Evolutionary conservation across 2,888 invertebrate genomes (phyloP).

Genomic region (Crematogaster levior): DNA sequence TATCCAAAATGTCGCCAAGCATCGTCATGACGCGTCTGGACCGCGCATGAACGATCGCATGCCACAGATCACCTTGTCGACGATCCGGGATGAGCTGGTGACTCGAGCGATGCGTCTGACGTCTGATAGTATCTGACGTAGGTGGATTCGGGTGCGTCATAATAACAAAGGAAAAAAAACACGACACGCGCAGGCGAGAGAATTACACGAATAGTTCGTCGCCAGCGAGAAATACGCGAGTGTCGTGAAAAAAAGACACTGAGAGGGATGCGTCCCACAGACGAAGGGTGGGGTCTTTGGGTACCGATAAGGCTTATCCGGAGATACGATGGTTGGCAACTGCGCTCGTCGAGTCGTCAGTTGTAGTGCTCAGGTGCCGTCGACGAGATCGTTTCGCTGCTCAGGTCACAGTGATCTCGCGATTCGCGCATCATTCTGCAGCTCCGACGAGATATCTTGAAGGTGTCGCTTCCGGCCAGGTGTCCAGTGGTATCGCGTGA

Average conservation of each 20-base stretch:
- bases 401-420: slow-evolving; percentile 60
- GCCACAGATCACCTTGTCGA: slow-evolving; percentile 11
- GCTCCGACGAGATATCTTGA: slow-evolving; percentile 46
- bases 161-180: background rate
- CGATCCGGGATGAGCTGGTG: slow-evolving; percentile 10
- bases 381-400: slow-evolving; percentile 67
- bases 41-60: slow-evolving; percentile 45
- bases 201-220: slow-evolving; percentile 42
- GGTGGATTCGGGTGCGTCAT: slow-evolving; percentile 9
- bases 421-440: slow-evolving; percentile 34
- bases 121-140: background rate
- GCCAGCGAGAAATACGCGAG: slow-evolving; percentile 50
- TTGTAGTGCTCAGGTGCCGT: slow-evolving; percentile 80
- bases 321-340: slow-evolving; percentile 78
- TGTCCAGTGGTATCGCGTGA: slow-evolving; percentile 36
- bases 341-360: slow-evolving; percentile 76
- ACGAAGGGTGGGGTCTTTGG: slow-evolving; percentile 76
- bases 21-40: slow-evolving; percentile 39
- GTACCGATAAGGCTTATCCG: slow-evolving; percentile 82
- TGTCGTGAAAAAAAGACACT: slow-evolving; percentile 28
- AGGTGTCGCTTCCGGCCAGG: slow-evolving; percentile 32
- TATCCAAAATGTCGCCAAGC: background rate
- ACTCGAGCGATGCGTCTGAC: background rate
- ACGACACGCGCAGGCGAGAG: slow-evolving; percentile 7
- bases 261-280: slow-evolving; percentile 71